phyloP scores from a whole-genome alignment of 1,140 invertebrate genomes.

The Nephotettix cincticeps region DNA sequence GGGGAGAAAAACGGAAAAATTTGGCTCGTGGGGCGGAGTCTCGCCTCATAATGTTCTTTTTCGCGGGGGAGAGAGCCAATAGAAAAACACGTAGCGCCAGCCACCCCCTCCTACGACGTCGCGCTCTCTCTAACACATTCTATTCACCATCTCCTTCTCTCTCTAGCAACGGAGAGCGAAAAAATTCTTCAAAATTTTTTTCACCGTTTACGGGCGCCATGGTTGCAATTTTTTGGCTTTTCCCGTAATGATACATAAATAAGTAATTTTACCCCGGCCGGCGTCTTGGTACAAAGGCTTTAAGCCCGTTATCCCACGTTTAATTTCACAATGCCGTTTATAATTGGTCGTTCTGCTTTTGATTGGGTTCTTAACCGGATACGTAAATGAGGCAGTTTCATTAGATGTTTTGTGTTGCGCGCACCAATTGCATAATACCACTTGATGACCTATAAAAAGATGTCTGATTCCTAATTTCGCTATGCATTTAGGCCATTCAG shows the following conservation, averaged over 20 bases:
- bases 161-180: not conserved
- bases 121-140: slow-evolving; percentile 1
- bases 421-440: too few relatives aligned
- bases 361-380: not conserved
- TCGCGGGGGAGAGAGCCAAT: slow-evolving; percentile 5
- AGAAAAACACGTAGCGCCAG: slow-evolving; percentile 8
- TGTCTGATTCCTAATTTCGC: too few relatives aligned
- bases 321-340: slow-evolving; percentile 5
- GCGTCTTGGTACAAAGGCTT: not conserved
- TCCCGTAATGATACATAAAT: slow-evolving; percentile 23
- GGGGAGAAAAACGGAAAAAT: slow-evolving; percentile 14
- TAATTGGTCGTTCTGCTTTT: not conserved
- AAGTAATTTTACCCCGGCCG: slow-evolving; percentile 8
- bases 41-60: slow-evolving; percentile 15
- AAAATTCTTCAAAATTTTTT: slow-evolving; percentile 16
- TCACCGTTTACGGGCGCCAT: slow-evolving; percentile 6
- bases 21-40: not conserved
- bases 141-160: too few relatives aligned
- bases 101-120: too few relatives aligned
- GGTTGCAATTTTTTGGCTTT: slow-evolving; percentile 20
- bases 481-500: too few relatives aligned
- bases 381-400: not conserved
- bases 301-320: not conserved
- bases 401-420: too few relatives aligned
- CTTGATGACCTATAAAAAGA: too few relatives aligned